Conservation (phyloP, 2,797 vertebrate species). For the Peromyscus eremicus region DNA sequence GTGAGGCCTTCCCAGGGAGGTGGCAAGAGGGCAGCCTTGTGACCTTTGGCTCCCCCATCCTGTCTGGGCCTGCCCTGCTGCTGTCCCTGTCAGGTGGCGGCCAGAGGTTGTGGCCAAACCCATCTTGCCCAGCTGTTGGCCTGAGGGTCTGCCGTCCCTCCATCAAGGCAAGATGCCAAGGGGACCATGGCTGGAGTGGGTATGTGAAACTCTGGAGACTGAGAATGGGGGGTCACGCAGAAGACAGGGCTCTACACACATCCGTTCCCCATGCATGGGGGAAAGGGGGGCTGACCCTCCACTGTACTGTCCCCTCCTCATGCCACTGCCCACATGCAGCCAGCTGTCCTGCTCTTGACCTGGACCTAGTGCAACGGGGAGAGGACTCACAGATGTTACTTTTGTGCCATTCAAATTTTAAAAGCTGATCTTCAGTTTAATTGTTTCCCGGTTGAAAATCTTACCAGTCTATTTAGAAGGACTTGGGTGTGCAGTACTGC, state of each 20-base stretch:
- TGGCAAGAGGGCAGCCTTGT: neutral
- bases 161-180: neutral
- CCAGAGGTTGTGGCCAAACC: neutral
- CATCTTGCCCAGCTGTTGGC: neutral
- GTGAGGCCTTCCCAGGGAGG: constrained; percentile 77
- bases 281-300: neutral
- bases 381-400: neutral
- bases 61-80: neutral
- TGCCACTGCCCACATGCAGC: accelerated
- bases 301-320: accelerated
- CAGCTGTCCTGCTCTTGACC: neutral
- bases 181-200: neutral
- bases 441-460: neutral
- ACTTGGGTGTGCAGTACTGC: neutral
- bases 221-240: neutral
- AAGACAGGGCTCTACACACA: neutral
- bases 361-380: accelerated
- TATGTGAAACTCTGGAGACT: neutral
- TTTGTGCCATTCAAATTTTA: neutral
- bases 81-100: neutral
- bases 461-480: neutral
- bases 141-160: accelerated
- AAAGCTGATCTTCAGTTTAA: neutral
- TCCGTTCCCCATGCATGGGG: neutral
- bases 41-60: neutral